Conservation (phyloP, 2,888 invertebrate species). For the Biston betularia region DNA sequence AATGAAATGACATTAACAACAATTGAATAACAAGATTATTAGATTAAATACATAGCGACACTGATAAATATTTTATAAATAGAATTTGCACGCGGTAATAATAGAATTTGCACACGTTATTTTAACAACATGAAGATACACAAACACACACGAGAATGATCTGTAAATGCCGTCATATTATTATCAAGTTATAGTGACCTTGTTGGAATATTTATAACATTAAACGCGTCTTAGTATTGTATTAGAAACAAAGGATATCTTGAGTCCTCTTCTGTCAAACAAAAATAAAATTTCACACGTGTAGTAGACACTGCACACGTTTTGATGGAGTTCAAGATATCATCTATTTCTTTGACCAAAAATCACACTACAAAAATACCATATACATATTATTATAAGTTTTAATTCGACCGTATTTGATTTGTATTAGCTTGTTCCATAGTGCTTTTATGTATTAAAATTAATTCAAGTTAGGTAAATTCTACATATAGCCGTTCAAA, state of each 20-base stretch:
- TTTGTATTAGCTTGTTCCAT: no score
- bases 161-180: constrained; percentile 13
- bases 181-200: neutral
- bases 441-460: no score
- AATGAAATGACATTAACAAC: neutral
- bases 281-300: no score
- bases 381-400: no score
- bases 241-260: no score
- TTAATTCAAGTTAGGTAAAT: no score
- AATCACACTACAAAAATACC: no score
- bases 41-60: constrained; percentile 1
- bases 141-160: neutral
- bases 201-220: neutral
- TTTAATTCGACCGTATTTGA: no score
- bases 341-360: no score
- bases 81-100: neutral
- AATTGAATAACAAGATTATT: neutral
- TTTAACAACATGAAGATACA: neutral
- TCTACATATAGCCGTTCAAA: neutral
- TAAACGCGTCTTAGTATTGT: neutral
- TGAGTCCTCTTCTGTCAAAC: no score
- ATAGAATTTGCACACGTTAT: constrained; percentile 3
- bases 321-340: no score
- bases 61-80: constrained; percentile 7
- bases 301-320: no score